These are phyloP conservation scores for Sycophila texana DNA, from an alignment of 2,888 invertebrate genomes.

Conservation along the genomic window DNA sequence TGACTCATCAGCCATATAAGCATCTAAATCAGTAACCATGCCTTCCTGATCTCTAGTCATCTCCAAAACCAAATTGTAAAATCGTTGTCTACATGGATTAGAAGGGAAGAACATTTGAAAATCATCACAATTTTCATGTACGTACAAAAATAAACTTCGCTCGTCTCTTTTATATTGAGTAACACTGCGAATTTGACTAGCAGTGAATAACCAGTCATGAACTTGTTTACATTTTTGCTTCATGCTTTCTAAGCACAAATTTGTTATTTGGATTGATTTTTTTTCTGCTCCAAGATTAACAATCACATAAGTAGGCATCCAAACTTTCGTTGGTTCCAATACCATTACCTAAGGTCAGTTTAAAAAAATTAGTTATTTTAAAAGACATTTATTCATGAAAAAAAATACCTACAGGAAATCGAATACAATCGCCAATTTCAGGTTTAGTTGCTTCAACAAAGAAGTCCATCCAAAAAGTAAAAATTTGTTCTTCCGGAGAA, in stretches of 20 bases:
- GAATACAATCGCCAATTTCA: constrained; percentile 87
- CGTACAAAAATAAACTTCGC: constrained; percentile 96
- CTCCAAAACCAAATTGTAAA: constrained; percentile 90
- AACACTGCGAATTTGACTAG: constrained; percentile 91
- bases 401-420: constrained; percentile 87
- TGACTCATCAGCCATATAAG: constrained; percentile 77
- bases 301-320: constrained; percentile 96
- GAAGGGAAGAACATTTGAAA: constrained; percentile 99
- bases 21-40: constrained; percentile 85
- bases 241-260: constrained; percentile 88
- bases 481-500: constrained; percentile 90
- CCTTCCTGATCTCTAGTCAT: constrained; percentile 92
- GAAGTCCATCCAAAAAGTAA: constrained; percentile 99
- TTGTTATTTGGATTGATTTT: constrained; percentile 92
- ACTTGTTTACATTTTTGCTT: constrained; percentile 88
- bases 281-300: constrained; percentile 96
- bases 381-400: constrained; percentile 10
- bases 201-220: constrained; percentile 95
- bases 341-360: constrained; percentile 81
- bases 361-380: constrained; percentile 11
- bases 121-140: constrained; percentile 98
- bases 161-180: constrained; percentile 97
- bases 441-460: constrained; percentile 95
- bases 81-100: constrained; percentile 86
- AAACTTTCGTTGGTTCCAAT: constrained; percentile 93